A percentile compares a stretch with the other conserved stretches of the same genome.
Evolutionary conservation across 2,888 invertebrate genomes (phyloP).

Genomic region (Smittia aterrima): DNA sequence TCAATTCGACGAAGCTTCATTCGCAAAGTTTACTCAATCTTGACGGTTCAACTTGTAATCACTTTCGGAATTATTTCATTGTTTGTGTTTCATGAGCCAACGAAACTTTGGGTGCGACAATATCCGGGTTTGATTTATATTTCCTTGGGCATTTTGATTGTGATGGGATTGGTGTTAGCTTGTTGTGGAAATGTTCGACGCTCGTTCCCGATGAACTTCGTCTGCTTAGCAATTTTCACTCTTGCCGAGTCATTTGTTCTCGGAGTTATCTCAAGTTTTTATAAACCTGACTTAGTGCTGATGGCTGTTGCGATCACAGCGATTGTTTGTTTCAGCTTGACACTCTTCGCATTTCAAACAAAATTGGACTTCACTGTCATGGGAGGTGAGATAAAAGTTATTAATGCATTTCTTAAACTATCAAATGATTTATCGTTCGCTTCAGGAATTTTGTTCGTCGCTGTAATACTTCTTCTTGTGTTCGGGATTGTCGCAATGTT

Average conservation of each 20-base stretch:
- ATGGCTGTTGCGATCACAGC: slow-evolving; percentile 87
- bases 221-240: slow-evolving; percentile 81
- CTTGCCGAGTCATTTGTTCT: slow-evolving; percentile 78
- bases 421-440: neutral
- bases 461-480: slow-evolving; percentile 69
- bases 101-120: slow-evolving; percentile 59
- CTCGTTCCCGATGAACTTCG: slow-evolving; percentile 81
- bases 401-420: too few relatives aligned
- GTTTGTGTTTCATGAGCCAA: slow-evolving; percentile 58
- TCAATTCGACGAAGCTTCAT: slow-evolving; percentile 52
- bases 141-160: slow-evolving; percentile 65
- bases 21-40: slow-evolving; percentile 53
- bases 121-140: slow-evolving; percentile 67
- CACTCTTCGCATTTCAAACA: slow-evolving; percentile 91
- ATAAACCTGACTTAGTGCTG: slow-evolving; percentile 59
- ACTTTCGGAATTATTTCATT: slow-evolving; percentile 62
- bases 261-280: slow-evolving; percentile 65
- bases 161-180: slow-evolving; percentile 65
- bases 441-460: slow-evolving; percentile 69
- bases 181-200: slow-evolving; percentile 84
- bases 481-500: slow-evolving; percentile 77
- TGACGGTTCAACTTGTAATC: slow-evolving; percentile 61
- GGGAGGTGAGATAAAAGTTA: slow-evolving; percentile 53
- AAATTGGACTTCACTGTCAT: slow-evolving; percentile 80
- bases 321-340: slow-evolving; percentile 78